Evolutionary conservation across 1,140 invertebrate species (phyloP), one percentile per base, ranked within the genome.

Genomic region (Littorina saxatilis): DNA sequence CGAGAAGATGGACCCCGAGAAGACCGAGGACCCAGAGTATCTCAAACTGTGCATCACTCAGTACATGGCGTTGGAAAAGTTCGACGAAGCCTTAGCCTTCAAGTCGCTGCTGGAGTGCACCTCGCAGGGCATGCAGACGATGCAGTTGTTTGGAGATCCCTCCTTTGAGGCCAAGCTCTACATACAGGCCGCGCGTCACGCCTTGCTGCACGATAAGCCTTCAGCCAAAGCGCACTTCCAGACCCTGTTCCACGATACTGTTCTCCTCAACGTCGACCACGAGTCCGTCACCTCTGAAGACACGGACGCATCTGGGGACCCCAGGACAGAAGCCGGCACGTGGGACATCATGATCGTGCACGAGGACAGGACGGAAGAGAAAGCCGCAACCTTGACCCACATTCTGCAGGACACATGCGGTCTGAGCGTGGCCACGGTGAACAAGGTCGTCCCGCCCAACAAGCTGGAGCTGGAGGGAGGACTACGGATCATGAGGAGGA

Each of bases 401-500:
- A 11, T 77, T 29, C 23, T 77, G 47, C 37, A 55, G n/a, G 27
- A 61, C 15, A 52, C 27, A 3, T 77, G 50, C 32, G 32, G 74
- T 17, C 35, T 77, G 29, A 55, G 4, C 9, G 74, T 77, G 13
- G 23, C 52, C 3, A n/a, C 9, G 11, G 39, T 61, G 27, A 52
- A 32, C 20, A 32, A 77, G n/a, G n/a, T n/a, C 7, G 74, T 32
- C 17, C 11, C 55, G 9, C 23, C 35, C n/a, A 52, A 52, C 50
- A 58, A 35, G 17, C 20, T 20, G 4, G 29, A 52, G 32, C 35
- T 58, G 0, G 74, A 77, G 15, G 74, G 50, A 32, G 29, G 35
- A 0, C 5, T 77, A 37, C 74, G 52, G 13, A 61, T 58, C 11
- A 29, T 77, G 74, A 77, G 40, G 52, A 77, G 55, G 37, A 58